A percentile compares a stretch with the other conserved stretches of the same genome.
Conservation (phyloP, 2,888 invertebrate genomes). For the Drosophila cracens region DNA sequence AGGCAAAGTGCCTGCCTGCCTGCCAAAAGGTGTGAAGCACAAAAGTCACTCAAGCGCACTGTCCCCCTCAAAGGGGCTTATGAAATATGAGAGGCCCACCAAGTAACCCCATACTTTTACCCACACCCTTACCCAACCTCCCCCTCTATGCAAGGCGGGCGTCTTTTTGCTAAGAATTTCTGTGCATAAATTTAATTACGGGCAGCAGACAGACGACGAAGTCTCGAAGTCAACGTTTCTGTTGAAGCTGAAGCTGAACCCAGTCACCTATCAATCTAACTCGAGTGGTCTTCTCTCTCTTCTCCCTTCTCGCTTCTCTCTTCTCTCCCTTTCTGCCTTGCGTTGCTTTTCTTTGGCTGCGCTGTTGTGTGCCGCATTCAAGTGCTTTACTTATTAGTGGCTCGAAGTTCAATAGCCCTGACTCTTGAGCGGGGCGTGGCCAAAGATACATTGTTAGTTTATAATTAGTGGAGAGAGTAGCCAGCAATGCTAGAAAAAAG, state of each 20-base stretch:
- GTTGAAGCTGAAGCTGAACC: slow-evolving; percentile 69
- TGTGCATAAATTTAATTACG: slow-evolving; percentile 81
- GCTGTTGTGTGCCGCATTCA: slow-evolving; percentile 51
- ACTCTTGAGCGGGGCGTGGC: slow-evolving; percentile 44
- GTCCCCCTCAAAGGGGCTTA: slow-evolving; percentile 59
- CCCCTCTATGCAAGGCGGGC: slow-evolving; percentile 9
- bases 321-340: neutral
- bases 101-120: neutral
- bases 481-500: neutral
- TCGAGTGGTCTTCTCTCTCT: slow-evolving; percentile 69
- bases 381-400: slow-evolving; percentile 82
- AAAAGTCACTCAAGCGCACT: slow-evolving; percentile 76
- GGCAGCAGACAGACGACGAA: slow-evolving; percentile 48
- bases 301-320: slow-evolving; percentile 4
- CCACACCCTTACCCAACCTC: neutral
- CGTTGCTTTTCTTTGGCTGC: slow-evolving; percentile 66
- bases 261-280: slow-evolving; percentile 83
- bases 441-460: slow-evolving; percentile 72
- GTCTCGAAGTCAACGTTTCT: slow-evolving; percentile 44
- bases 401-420: slow-evolving; percentile 76
- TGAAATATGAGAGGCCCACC: slow-evolving; percentile 74
- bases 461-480: slow-evolving; percentile 65
- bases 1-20: slow-evolving; percentile 57
- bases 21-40: slow-evolving; percentile 78
- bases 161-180: slow-evolving; percentile 77